Evolutionary conservation across 1,140 invertebrate species (phyloP).

Genomic region (Procambarus virginalis): DNA sequence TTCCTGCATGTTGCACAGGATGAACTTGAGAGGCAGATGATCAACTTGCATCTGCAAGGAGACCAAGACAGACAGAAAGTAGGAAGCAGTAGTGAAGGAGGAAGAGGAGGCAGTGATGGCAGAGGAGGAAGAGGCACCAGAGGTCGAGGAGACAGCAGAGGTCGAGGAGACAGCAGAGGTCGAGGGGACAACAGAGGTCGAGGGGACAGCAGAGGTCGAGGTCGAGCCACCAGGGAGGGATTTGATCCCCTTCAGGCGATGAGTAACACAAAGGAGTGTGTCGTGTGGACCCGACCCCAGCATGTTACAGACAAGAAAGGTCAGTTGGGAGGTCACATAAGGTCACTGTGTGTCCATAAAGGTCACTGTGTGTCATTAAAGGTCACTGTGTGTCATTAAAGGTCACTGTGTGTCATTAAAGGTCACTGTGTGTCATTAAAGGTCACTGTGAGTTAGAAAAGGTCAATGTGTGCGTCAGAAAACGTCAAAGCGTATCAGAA

Average conservation of each 20-base stretch:
- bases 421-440: too few species aligned
- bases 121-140: neutral
- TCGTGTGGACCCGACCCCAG: constrained; percentile 48
- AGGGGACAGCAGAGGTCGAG: too few species aligned
- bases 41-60: neutral
- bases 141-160: neutral
- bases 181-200: too few species aligned
- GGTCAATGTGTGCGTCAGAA: too few species aligned
- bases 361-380: too few species aligned
- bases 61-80: neutral
- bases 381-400: too few species aligned
- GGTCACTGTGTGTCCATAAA: too few species aligned
- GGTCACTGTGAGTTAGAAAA: too few species aligned
- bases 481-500: too few species aligned
- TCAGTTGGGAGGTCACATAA: neutral
- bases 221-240: neutral
- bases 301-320: constrained; percentile 42
- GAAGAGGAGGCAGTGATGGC: constrained; percentile 5
- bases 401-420: too few species aligned
- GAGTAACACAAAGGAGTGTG: constrained; percentile 33
- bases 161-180: too few species aligned
- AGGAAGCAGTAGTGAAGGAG: neutral
- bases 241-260: neutral
- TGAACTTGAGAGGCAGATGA: neutral
- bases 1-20: neutral